phyloP scores from a whole-genome alignment of 2,888 invertebrate genomes.

The Ptilodon capucinus region DNA sequence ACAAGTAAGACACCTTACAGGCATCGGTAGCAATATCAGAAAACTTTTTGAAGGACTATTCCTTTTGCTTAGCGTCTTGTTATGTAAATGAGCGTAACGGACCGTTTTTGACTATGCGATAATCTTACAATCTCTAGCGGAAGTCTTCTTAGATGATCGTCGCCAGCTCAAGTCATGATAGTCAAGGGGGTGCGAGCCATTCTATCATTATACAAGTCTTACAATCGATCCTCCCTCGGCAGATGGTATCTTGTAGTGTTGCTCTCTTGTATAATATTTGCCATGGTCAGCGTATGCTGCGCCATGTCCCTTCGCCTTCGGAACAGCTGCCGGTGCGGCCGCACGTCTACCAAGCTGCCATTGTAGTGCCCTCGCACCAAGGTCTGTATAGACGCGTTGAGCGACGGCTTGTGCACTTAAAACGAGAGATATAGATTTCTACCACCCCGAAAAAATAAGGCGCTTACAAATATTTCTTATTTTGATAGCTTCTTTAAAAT shows the following conservation, averaged over 20 bases:
- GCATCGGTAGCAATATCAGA: too few species aligned
- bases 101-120: too few species aligned
- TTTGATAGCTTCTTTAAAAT: too few species aligned
- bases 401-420: constrained; percentile 53
- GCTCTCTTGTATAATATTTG: constrained; percentile 60
- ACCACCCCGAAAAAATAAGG: too few species aligned
- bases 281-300: constrained; percentile 53
- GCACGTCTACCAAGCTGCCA: constrained; percentile 41
- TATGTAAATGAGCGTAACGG: too few species aligned
- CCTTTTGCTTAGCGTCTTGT: too few species aligned
- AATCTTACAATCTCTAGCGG: too few species aligned
- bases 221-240: constrained; percentile 55
- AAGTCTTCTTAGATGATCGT: not conserved
- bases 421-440: not conserved
- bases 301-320: constrained; percentile 49
- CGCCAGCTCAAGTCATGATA: not conserved
- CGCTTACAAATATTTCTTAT: not conserved
- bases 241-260: constrained; percentile 53
- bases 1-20: too few species aligned
- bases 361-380: constrained; percentile 49
- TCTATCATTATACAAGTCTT: constrained; percentile 26
- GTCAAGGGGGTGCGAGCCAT: too few species aligned
- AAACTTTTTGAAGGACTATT: too few species aligned
- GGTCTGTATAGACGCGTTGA: constrained; percentile 35
- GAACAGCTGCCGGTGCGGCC: constrained; percentile 46